Conservation (phyloP, 2,113 vertebrate species). For the Erythrocercus mccallii region DNA sequence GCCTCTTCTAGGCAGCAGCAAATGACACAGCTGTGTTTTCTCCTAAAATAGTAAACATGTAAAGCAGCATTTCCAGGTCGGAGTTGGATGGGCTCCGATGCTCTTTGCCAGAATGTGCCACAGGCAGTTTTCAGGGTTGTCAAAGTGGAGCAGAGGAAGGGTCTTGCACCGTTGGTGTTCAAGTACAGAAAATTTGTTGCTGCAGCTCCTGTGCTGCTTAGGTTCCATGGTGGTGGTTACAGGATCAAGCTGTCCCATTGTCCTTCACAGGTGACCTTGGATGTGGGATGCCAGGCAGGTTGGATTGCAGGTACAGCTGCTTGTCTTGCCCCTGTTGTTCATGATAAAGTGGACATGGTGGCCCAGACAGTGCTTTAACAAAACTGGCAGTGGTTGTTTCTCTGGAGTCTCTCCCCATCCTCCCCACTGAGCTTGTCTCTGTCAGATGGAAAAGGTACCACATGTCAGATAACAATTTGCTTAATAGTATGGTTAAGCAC, state of each 20-base stretch:
- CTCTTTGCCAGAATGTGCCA: background rate
- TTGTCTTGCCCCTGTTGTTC: background rate
- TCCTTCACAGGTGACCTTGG: background rate
- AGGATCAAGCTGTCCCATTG: background rate
- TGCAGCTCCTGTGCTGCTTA: background rate
- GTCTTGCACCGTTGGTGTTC: background rate
- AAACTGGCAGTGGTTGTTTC: background rate
- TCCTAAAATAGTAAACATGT: fast-evolving
- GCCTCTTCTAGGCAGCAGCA: background rate
- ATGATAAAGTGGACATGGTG: fast-evolving
- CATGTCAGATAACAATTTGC: background rate
- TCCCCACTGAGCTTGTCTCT: background rate
- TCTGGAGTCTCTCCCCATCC: background rate
- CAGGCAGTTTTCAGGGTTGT: background rate
- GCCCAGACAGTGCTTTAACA: background rate
- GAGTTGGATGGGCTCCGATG: background rate
- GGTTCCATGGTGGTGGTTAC: background rate
- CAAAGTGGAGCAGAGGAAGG: background rate
- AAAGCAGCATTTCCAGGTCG: background rate
- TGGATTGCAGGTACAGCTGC: background rate
- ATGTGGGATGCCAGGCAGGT: background rate
- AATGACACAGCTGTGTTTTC: background rate
- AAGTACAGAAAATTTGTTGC: background rate
- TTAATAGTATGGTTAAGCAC: background rate
- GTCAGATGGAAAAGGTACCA: background rate